These are phyloP conservation scores for Siphlonurus alternatus DNA, from an alignment of 2,888 invertebrate species.

Conservation along the genomic window DNA sequence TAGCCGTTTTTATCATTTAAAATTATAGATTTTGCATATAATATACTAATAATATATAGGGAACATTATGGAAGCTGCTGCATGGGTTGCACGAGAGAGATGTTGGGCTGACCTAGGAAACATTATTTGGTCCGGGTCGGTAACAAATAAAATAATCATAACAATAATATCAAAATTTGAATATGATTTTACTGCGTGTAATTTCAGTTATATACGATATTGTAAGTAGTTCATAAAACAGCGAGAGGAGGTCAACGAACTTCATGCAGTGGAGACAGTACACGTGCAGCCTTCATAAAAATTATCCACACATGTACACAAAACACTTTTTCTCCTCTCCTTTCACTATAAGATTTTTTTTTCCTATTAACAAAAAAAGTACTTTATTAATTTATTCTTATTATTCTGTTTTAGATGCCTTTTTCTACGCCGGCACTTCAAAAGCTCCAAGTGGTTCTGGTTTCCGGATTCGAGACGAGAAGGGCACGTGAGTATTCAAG, in stretches of 20 bases:
- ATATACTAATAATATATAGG: too few species aligned
- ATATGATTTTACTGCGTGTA: too few species aligned
- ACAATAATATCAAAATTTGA: too few species aligned
- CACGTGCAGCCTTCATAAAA: neutral
- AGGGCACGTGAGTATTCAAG: conserved; percentile 44
- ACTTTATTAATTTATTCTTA: conserved; percentile 3
- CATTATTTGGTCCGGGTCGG: neutral
- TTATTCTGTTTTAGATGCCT: conserved; percentile 49
- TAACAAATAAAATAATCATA: too few species aligned
- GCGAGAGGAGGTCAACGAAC: neutral
- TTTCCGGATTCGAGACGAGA: conserved; percentile 64
- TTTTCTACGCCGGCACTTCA: conserved; percentile 70
- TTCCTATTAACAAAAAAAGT: neutral
- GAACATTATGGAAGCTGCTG: too few species aligned
- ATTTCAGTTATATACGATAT: neutral
- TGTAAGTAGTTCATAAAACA: neutral
- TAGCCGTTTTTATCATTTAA: too few species aligned
- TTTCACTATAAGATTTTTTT: neutral
- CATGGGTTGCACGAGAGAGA: too few species aligned
- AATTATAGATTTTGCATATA: too few species aligned
- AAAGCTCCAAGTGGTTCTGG: conserved; percentile 49
- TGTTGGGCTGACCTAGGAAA: neutral
- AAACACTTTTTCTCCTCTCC: too few species aligned
- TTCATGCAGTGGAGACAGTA: neutral
- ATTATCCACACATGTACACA: too few species aligned